These are phyloP conservation scores for Mesaphorura yosii DNA, from an alignment of 1,140 invertebrate species.

Conservation along the genomic window DNA sequence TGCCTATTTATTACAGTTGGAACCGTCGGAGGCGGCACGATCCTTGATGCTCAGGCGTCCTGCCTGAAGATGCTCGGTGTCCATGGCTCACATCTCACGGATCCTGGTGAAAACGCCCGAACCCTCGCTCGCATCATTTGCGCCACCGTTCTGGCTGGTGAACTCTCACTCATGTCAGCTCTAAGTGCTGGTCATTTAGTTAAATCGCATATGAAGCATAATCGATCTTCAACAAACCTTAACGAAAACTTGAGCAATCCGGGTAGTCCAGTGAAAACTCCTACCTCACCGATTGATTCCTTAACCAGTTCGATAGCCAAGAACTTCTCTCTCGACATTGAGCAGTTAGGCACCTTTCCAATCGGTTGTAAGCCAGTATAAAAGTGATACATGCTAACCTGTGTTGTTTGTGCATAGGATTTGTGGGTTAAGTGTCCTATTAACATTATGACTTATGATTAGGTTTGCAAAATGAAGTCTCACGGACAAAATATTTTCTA, in stretches of 20 bases:
- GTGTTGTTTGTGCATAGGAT: not conserved
- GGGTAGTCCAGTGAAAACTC: not conserved
- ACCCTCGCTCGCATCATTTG: slow-evolving; percentile 84
- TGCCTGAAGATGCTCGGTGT: slow-evolving; percentile 88
- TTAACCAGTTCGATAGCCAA: slow-evolving; percentile 1
- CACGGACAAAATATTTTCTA: not conserved
- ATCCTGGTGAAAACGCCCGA: slow-evolving; percentile 75
- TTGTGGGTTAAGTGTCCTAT: not conserved
- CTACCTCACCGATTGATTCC: not conserved
- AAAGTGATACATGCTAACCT: not conserved
- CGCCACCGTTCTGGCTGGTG: slow-evolving; percentile 90
- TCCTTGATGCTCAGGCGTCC: slow-evolving; percentile 78
- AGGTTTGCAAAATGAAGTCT: not conserved
- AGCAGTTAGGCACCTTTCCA: slow-evolving; percentile 3
- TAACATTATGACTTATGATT: not conserved
- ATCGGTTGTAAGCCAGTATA: slow-evolving; percentile 8
- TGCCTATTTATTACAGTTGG: slow-evolving; percentile 49
- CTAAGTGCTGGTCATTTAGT: slow-evolving; percentile 91
- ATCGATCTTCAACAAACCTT: slow-evolving; percentile 45
- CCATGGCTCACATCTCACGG: slow-evolving; percentile 38
- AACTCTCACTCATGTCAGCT: slow-evolving; percentile 75
- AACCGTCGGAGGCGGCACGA: slow-evolving; percentile 93
- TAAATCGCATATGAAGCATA: slow-evolving; percentile 83
- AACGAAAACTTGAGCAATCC: not conserved
- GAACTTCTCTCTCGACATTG: not conserved